A percentile compares a stretch with the other conserved stretches of the same genome.
These are phyloP conservation scores for Cygnus buccinator DNA, from an alignment of 2,113 vertebrate species.

Conservation along the genomic window DNA sequence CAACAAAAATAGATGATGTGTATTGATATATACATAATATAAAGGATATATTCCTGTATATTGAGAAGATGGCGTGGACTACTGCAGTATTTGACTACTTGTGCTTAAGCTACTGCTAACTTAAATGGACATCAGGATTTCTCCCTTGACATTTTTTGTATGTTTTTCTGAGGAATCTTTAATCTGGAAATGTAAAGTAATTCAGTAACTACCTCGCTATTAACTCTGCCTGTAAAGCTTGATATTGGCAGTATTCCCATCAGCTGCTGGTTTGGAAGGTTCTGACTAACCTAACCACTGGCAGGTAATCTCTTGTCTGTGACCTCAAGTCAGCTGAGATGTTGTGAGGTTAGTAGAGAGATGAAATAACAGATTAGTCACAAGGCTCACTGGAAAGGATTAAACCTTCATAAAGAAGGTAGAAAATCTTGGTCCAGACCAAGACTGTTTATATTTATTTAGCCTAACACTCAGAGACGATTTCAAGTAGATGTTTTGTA, in stretches of 20 bases:
- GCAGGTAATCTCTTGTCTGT: neutral
- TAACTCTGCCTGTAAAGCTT: neutral
- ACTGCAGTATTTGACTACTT: neutral
- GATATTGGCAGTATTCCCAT: neutral
- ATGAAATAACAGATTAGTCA: neutral
- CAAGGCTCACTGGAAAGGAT: neutral
- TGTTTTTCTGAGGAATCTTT: neutral
- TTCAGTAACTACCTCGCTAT: neutral
- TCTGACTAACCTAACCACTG: neutral
- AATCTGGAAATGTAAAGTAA: neutral
- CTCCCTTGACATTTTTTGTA: neutral
- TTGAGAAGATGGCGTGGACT: neutral
- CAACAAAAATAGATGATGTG: neutral
- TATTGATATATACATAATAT: no score
- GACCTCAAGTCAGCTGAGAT: neutral
- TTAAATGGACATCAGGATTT: neutral
- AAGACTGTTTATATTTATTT: neutral
- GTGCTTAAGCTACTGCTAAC: neutral
- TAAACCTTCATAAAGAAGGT: neutral
- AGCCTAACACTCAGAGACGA: accelerated
- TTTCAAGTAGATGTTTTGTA: neutral
- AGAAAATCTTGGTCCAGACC: neutral
- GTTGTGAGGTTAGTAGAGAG: neutral
- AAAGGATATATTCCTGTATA: neutral
- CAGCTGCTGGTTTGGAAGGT: neutral